Percentiles rank a stretch among this genome's conserved stretches.
Evolutionary conservation across 23 tunicate genomes (phyloP).

Genomic region (Trididemnum nubilum): DNA sequence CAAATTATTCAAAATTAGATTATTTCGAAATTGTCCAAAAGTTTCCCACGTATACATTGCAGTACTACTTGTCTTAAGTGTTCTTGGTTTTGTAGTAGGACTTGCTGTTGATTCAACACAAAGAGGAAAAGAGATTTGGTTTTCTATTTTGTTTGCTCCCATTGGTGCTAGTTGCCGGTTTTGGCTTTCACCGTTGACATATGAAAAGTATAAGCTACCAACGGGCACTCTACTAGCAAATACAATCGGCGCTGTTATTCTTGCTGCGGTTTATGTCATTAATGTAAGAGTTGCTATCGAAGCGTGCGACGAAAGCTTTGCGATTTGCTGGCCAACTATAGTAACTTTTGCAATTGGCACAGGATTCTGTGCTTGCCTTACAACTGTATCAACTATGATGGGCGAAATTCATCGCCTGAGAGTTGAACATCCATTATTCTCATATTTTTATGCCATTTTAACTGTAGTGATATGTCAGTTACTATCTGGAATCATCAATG

Average conservation of each 20-base stretch:
- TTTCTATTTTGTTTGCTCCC: slow-evolving; percentile 52
- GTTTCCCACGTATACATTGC: slow-evolving; percentile 9
- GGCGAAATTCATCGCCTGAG: slow-evolving; percentile 58
- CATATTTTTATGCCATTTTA: slow-evolving; percentile 50
- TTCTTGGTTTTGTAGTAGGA: slow-evolving; percentile 41
- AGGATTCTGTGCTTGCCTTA: slow-evolving; percentile 79
- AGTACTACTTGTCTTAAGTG: slow-evolving; percentile 8
- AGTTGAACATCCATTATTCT: slow-evolving; percentile 40
- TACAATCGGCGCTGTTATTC: slow-evolving; percentile 29
- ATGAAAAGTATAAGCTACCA: slow-evolving; percentile 38
- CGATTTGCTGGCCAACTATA: slow-evolving; percentile 47
- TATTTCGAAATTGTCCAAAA: slow-evolving; percentile 15
- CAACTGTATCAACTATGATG: slow-evolving; percentile 80
- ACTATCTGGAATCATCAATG: slow-evolving; percentile 62
- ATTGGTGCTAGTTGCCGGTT: slow-evolving; percentile 45
- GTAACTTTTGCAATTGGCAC: slow-evolving; percentile 54
- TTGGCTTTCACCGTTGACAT: slow-evolving; percentile 22
- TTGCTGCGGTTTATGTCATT: slow-evolving; percentile 43
- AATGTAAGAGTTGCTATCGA: slow-evolving; percentile 20
- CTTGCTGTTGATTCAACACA: slow-evolving; percentile 35
- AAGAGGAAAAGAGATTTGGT: slow-evolving; percentile 34
- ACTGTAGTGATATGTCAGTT: slow-evolving; percentile 63
- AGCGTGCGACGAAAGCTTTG: slow-evolving; percentile 18
- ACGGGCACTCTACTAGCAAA: slow-evolving; percentile 49
- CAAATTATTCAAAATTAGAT: slow-evolving; percentile 3